Percentiles rank a stretch among this genome's conserved stretches.
phyloP scores from a whole-genome alignment of 2,797 vertebrate genomes.

The Amblyopsis hoosieri region DNA sequence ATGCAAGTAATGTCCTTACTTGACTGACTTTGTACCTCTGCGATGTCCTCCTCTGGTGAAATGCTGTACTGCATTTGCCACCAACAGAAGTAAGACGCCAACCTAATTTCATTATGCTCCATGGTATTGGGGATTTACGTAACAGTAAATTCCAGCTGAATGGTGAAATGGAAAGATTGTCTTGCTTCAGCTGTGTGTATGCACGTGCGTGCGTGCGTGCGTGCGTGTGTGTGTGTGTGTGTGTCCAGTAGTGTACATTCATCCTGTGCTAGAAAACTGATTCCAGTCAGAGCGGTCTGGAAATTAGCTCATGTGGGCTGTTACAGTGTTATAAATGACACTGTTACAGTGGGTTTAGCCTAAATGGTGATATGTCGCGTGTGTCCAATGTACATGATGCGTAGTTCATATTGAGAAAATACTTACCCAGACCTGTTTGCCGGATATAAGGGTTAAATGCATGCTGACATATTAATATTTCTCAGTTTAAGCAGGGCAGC shows the following conservation, averaged over 20 bases:
- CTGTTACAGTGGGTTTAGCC: constrained; percentile 15
- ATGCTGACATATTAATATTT: constrained; percentile 53
- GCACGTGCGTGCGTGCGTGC: constrained; percentile 1
- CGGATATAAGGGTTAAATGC: constrained; percentile 46
- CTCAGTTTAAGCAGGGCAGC: constrained; percentile 47
- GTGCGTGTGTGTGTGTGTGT: constrained; percentile 22
- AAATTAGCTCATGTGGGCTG: constrained; percentile 33
- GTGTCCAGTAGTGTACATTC: constrained; percentile 46
- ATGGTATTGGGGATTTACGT: constrained; percentile 66
- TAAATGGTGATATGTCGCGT: constrained; percentile 21
- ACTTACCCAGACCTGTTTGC: constrained; percentile 22
- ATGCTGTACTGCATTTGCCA: constrained; percentile 42
- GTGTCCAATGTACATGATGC: constrained; percentile 24
- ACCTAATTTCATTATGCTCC: constrained; percentile 66
- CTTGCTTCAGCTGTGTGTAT: constrained; percentile 51
- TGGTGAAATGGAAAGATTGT: constrained; percentile 67
- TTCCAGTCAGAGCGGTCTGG: constrained; percentile 45
- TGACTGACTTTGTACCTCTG: too few relatives aligned
- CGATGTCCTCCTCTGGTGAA: constrained; percentile 26
- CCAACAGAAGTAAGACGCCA: constrained; percentile 57
- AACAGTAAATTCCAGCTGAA: constrained; percentile 68
- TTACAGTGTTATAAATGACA: constrained; percentile 11
- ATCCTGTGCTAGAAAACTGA: constrained; percentile 52
- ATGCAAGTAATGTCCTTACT: too few relatives aligned
- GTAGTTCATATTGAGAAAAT: constrained; percentile 17